phyloP scores from a whole-genome alignment of 2,113 vertebrate genomes.

The Lichenostomus cassidix region DNA sequence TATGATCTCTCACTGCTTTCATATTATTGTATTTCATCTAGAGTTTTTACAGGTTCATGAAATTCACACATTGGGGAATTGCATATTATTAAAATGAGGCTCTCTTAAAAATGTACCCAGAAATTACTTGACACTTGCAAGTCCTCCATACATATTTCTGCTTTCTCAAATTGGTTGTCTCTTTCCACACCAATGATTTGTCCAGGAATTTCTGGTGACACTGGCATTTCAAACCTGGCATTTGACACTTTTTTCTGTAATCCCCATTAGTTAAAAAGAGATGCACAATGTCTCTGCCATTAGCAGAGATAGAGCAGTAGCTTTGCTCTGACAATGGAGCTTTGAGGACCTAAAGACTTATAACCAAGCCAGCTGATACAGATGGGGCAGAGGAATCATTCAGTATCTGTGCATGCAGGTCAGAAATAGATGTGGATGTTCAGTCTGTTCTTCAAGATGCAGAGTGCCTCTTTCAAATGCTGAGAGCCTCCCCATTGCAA shows the following conservation, averaged over 20 bases:
- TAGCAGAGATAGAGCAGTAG: not conserved
- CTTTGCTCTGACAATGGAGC: not conserved
- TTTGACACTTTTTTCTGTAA: not conserved
- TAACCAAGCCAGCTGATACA: not conserved
- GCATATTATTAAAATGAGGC: not conserved
- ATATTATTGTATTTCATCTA: not conserved
- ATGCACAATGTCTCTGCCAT: not conserved
- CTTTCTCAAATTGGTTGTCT: not conserved
- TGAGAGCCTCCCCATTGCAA: not conserved
- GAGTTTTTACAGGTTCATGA: not conserved
- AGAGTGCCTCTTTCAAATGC: not conserved
- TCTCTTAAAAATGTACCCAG: not conserved
- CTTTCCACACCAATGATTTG: not conserved
- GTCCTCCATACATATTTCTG: not conserved
- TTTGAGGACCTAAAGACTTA: not conserved
- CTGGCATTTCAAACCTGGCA: not conserved
- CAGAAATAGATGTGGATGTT: not conserved
- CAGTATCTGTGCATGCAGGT: not conserved
- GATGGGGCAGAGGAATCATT: accelerated
- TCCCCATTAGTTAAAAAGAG: not conserved
- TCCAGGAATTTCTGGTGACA: not conserved
- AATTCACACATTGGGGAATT: not conserved
- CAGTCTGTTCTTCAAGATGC: not conserved
- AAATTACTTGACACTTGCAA: not conserved
- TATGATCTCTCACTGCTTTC: not conserved